These are phyloP conservation scores for Neomonachus schauinslandi DNA, from an alignment of 2,113 vertebrate species.

Conservation along the genomic window DNA sequence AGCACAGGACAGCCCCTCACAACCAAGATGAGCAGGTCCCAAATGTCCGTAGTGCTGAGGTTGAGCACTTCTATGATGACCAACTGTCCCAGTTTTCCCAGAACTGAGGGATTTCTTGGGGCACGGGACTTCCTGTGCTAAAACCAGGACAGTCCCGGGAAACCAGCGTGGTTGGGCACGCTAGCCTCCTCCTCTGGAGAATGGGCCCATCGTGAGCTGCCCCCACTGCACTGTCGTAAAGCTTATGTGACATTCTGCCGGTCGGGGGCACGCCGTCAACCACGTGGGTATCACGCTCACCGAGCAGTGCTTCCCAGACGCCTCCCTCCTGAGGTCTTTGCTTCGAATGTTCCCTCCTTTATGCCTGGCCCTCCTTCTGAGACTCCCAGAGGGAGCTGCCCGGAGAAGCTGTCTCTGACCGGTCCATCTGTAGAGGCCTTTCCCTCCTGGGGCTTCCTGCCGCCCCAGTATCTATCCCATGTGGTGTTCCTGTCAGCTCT, in stretches of 20 bases:
- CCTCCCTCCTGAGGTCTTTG: not conserved
- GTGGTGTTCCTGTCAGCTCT: not conserved
- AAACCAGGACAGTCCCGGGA: not conserved
- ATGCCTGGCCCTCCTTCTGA: not conserved
- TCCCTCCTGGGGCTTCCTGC: not conserved
- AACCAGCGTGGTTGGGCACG: not conserved
- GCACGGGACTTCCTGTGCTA: not conserved
- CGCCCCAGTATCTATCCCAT: not conserved
- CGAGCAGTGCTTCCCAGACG: fast-evolving
- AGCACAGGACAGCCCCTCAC: no score
- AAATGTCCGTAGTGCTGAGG: not conserved
- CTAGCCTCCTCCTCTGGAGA: not conserved
- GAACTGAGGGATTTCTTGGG: not conserved
- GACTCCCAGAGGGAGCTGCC: not conserved
- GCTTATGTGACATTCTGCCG: fast-evolving
- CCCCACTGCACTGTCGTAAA: not conserved
- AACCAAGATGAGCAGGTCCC: not conserved
- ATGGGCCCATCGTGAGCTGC: not conserved
- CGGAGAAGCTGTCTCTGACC: not conserved
- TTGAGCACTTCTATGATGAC: no score
- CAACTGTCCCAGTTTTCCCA: not conserved
- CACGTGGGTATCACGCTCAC: fast-evolving
- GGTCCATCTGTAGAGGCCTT: fast-evolving
- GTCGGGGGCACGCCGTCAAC: fast-evolving
- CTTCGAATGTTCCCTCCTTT: not conserved